Evolutionary conservation across 2,797 vertebrate genomes (phyloP).

Genomic region (Anguilla anguilla): DNA sequence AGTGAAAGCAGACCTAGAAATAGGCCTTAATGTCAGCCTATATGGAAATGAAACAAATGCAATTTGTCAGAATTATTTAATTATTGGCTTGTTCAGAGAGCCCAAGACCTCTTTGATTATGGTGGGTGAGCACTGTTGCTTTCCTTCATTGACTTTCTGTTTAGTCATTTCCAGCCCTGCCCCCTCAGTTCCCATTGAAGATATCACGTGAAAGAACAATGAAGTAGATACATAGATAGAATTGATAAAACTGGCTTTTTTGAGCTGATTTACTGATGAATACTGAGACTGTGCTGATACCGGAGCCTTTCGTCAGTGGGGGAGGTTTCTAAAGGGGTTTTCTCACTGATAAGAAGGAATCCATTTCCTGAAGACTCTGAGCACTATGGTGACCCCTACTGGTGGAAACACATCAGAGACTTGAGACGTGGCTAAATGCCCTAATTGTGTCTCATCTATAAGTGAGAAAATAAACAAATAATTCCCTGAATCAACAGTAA

Average conservation of each 20-base stretch:
- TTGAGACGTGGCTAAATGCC: neutral
- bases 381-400: neutral
- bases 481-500: neutral
- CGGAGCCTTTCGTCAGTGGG: neutral
- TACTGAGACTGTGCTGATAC: neutral
- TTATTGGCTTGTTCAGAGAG: neutral
- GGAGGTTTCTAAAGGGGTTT: neutral
- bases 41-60: neutral
- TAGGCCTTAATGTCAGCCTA: neutral
- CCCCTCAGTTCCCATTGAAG: slow-evolving; percentile 13
- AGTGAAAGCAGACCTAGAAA: neutral
- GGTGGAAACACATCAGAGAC: neutral
- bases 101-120: neutral
- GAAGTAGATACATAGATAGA: neutral
- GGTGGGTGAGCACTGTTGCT: neutral
- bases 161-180: neutral
- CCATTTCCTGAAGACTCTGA: neutral
- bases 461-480: neutral
- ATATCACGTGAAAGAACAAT: neutral
- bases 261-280: neutral
- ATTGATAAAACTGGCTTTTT: neutral
- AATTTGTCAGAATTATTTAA: neutral
- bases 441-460: neutral
- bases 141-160: neutral
- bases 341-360: neutral